Base-by-base conservation (phyloP, 2,797 vertebrate species). In the Scolopax rusticola region DNA sequence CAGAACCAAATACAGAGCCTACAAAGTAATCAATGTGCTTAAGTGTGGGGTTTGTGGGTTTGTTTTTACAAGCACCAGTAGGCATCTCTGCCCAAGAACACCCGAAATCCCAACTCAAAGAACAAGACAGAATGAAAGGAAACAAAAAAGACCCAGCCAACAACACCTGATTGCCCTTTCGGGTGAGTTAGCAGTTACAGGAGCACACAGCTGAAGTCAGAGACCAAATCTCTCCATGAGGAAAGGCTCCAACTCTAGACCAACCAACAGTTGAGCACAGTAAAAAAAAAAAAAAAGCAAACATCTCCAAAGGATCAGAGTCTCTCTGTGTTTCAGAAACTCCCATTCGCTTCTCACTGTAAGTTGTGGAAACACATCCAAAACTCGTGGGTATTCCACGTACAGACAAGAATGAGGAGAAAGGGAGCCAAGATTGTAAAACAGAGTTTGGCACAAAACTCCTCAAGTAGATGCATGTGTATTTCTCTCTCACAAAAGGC, bases 381-480 rank as follows among this genome's bases (percentile, higher is more conserved):
- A 75, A 90, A 90, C 75, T 92, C 81, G 84, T 91, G 84, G 71
- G 84, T 87, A 93, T 80, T 94, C 92, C 94, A 86, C 1, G 0
- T 78, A 87, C 1, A 13, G 90, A 87, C 68, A 93, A 87, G 70
- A 92, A 93, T 4, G 43, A 97, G 88, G 57, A 95, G 90, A 95
- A 91, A 76, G 87, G 92, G 93, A 97, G 96, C 93, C 86, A 87
- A 74, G 63, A 57, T 67, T 71, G 68, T 87, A 91, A 79, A 95
- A 87, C 40, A 94, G 90, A 65, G 92, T 97, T 97, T 97, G 97
- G 97, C 97, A 97, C 96, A 73, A n/a, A 94, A 96, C 83, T 96
- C 95, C 90, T 59, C 96, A 93, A 89, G 80, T 57, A 89, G 87
- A 95, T 83, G 79, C 88, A 87, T 40, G 92, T 92, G 87, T 96